Conservation (phyloP, 2,797 vertebrate genomes). For the Periophthalmus magnuspinnatus region DNA sequence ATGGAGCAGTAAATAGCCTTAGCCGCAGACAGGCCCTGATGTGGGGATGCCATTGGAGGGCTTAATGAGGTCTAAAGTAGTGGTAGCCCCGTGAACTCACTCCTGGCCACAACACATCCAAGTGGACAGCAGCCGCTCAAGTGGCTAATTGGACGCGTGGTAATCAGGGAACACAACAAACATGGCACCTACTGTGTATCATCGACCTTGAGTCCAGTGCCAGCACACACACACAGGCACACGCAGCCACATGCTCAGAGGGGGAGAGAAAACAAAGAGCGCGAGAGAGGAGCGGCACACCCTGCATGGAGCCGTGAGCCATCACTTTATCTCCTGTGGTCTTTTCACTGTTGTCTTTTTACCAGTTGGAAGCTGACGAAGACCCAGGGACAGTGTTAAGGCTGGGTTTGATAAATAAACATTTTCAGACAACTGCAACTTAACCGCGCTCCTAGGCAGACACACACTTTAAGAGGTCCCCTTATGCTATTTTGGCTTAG, state of each 20-base stretch:
- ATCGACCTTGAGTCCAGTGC: slow-evolving; percentile 76
- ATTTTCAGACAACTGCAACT: background rate
- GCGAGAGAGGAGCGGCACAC: slow-evolving; percentile 63
- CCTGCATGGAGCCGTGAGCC: slow-evolving; percentile 73
- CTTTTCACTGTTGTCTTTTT: slow-evolving; percentile 80
- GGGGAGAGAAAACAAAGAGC: slow-evolving; percentile 73
- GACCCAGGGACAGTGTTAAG: slow-evolving; percentile 48
- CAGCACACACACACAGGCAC: slow-evolving; percentile 55
- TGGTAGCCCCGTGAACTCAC: slow-evolving; percentile 67
- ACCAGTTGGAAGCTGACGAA: slow-evolving; percentile 68
- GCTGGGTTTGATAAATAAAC: slow-evolving; percentile 44
- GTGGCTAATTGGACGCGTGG: slow-evolving; percentile 80
- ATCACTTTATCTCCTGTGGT: slow-evolving; percentile 80
- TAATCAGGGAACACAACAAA: slow-evolving; percentile 78
- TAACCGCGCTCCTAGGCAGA: background rate
- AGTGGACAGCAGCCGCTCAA: slow-evolving; percentile 85
- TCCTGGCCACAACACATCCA: slow-evolving; percentile 79
- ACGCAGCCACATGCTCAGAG: slow-evolving; percentile 69
- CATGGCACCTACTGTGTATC: slow-evolving; percentile 81
- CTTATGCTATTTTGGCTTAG: background rate
- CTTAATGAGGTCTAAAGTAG: slow-evolving; percentile 81
- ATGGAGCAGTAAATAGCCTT: slow-evolving; percentile 77
- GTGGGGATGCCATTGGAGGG: slow-evolving; percentile 60
- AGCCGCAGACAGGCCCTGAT: slow-evolving; percentile 73
- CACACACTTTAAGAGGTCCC: background rate